Conservation (phyloP, 2,113 vertebrate genomes). For the Calidris pugnax region DNA sequence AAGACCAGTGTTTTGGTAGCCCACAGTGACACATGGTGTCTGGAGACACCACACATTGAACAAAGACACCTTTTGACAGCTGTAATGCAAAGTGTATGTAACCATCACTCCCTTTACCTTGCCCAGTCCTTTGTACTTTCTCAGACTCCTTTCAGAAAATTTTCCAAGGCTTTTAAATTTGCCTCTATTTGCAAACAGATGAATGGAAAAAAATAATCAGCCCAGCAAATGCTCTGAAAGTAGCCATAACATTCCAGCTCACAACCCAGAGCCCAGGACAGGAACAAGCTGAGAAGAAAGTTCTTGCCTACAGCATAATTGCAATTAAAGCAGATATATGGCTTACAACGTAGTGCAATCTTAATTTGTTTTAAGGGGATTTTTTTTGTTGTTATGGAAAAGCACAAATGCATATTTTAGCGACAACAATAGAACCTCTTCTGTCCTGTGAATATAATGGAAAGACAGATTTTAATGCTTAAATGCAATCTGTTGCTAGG, state of each 20-base stretch:
- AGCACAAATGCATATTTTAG: not conserved
- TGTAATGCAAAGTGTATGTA: not conserved
- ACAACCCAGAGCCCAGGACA: not conserved
- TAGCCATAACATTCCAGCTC: not conserved
- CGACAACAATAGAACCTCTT: not conserved
- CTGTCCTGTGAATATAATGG: not conserved
- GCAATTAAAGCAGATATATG: not conserved
- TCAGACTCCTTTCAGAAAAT: not conserved
- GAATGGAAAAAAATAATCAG: conserved; percentile 47
- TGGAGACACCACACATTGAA: not conserved
- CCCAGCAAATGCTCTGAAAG: not conserved
- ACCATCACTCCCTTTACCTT: not conserved
- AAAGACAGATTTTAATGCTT: not conserved
- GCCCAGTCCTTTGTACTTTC: not conserved
- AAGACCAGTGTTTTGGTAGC: not conserved
- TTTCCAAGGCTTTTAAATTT: conserved; percentile 26
- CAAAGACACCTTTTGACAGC: not conserved
- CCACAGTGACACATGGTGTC: not conserved
- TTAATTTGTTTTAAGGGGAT: not conserved
- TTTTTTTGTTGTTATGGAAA: not conserved
- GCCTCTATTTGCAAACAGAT: conserved; percentile 35
- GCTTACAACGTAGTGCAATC: not conserved
- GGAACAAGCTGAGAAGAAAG: not conserved
- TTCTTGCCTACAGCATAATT: conserved; percentile 8
- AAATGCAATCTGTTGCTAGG: not conserved